These are phyloP conservation scores for Andricus curvator DNA, from an alignment of 2,888 invertebrate genomes.

Conservation along the genomic window DNA sequence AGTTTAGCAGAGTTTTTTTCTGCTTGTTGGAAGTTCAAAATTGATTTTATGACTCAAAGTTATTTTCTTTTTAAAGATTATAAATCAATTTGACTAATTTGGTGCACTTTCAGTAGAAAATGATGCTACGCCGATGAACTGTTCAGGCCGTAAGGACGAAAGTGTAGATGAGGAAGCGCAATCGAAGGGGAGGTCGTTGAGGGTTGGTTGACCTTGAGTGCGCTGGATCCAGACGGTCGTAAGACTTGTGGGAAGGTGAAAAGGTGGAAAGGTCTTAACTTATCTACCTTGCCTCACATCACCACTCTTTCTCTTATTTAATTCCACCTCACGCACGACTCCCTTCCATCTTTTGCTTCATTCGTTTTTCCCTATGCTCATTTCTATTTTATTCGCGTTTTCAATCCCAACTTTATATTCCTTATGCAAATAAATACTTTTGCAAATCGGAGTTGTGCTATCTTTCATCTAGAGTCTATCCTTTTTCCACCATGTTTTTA, in stretches of 20 bases:
- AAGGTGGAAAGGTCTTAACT: conserved; percentile 26
- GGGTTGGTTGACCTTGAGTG: conserved; percentile 51
- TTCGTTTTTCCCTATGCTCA: conserved; percentile 4
- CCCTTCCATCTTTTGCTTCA: conserved; percentile 28
- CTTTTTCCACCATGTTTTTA: neutral
- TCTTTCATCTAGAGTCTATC: neutral
- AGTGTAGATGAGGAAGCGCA: conserved; percentile 12
- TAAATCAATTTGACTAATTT: neutral
- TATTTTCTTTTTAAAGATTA: neutral
- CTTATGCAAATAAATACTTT: conserved; percentile 1
- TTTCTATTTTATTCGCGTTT: conserved; percentile 27
- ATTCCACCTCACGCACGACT: conserved; percentile 37
- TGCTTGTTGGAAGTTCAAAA: too few species aligned
- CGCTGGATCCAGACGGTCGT: conserved; percentile 47
- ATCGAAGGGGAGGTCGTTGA: conserved; percentile 46
- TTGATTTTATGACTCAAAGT: too few species aligned
- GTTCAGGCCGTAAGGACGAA: conserved; percentile 18
- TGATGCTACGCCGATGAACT: conserved; percentile 28
- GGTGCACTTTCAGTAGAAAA: neutral
- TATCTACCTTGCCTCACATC: conserved; percentile 28
- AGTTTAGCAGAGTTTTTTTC: too few species aligned
- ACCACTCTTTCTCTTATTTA: conserved; percentile 24
- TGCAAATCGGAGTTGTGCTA: neutral
- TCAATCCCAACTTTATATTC: conserved; percentile 19
- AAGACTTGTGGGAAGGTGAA: conserved; percentile 9